A percentile compares a stretch with the other conserved stretches of the same genome.
These are phyloP conservation scores for Lanistes nyassanus DNA, from an alignment of 1,140 invertebrate genomes.

Conservation along the genomic window DNA sequence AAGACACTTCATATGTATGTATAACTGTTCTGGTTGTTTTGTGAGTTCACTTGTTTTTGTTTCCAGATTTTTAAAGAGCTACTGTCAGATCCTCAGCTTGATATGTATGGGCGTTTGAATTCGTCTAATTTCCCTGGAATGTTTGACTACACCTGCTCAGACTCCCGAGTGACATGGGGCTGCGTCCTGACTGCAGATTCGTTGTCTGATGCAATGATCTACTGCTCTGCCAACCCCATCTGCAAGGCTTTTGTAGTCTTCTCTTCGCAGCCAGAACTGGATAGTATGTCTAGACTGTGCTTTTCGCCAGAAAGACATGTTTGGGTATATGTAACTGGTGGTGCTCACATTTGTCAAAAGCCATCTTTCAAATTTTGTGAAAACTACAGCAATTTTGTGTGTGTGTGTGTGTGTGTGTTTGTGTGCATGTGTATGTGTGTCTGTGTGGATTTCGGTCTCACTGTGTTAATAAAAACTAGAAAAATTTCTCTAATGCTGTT, in stretches of 20 bases:
- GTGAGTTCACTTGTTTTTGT: too few species aligned
- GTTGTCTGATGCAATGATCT: constrained; percentile 39
- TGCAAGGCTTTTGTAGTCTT: constrained; percentile 51
- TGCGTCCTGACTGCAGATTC: constrained; percentile 49
- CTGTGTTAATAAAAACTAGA: not conserved
- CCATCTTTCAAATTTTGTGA: too few species aligned
- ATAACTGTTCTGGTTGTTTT: too few species aligned
- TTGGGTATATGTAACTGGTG: too few species aligned
- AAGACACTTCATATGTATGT: too few species aligned
- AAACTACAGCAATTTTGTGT: too few species aligned
- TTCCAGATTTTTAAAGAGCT: too few species aligned
- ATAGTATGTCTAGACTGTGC: constrained; percentile 34
- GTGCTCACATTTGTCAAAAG: too few species aligned
- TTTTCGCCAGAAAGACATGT: too few species aligned
- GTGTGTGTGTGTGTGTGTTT: too few species aligned
- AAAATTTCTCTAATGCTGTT: too few species aligned
- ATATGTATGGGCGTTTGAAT: constrained; percentile 29
- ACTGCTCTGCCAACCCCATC: constrained; percentile 33
- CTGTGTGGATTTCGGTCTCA: not conserved
- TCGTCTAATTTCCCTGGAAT: constrained; percentile 50
- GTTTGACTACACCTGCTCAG: constrained; percentile 47
- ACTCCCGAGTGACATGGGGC: constrained; percentile 52
- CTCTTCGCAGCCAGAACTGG: constrained; percentile 42
- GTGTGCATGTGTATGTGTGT: too few species aligned
- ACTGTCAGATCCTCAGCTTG: constrained; percentile 13